Evolutionary conservation across 2,113 vertebrate genomes (phyloP).

Genomic region (Daboia siamensis): DNA sequence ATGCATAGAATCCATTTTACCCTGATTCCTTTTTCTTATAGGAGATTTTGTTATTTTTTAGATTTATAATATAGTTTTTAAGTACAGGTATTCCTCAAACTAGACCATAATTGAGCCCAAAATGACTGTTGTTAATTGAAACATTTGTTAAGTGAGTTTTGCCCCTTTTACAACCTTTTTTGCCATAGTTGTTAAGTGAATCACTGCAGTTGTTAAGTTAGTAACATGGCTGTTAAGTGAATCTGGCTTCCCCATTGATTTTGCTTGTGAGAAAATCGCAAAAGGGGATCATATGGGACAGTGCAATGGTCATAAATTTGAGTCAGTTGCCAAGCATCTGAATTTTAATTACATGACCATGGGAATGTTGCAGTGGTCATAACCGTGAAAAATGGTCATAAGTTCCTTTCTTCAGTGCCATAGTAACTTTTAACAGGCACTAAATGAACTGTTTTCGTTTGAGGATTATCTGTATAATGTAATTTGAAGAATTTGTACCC

Average conservation of each 20-base stretch:
- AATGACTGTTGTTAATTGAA: neutral
- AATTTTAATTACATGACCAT: neutral
- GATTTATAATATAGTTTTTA: neutral
- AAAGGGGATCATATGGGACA: neutral
- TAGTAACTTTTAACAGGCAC: neutral
- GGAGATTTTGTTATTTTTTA: neutral
- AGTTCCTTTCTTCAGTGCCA: neutral
- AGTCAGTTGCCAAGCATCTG: neutral
- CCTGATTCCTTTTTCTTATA: neutral
- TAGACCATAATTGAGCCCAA: neutral
- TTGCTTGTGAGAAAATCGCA: neutral
- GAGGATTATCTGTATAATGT: neutral
- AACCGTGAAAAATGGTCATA: neutral
- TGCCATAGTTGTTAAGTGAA: neutral
- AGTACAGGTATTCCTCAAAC: neutral
- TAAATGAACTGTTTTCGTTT: neutral
- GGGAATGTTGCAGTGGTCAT: neutral
- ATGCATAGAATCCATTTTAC: neutral
- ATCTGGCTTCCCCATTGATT: neutral
- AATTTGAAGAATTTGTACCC: slow-evolving; percentile 15
- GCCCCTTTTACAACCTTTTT: neutral
- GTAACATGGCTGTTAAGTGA: neutral
- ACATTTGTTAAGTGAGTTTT: neutral
- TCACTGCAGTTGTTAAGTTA: neutral
- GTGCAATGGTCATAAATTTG: neutral